Conservation (phyloP, 2,888 invertebrate species). For the Tinea pellionella region DNA sequence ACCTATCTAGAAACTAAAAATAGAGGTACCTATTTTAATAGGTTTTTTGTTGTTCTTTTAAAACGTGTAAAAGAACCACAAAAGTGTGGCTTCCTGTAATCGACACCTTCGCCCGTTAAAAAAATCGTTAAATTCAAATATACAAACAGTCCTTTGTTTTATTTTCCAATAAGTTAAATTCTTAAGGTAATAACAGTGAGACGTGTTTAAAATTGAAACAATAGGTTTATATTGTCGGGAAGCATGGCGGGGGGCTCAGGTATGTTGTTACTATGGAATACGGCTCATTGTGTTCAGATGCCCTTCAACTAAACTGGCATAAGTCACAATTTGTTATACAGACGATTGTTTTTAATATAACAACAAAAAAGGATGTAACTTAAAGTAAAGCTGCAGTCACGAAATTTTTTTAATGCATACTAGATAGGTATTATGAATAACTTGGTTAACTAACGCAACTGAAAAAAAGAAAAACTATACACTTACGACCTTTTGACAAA, state of each 20-base stretch:
- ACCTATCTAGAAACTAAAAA: no score
- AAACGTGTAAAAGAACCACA: not conserved
- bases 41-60: no score
- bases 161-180: conserved; percentile 2
- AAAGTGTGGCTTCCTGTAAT: conserved; percentile 1
- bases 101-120: not conserved
- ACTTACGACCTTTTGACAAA: not conserved
- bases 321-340: not conserved
- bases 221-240: not conserved
- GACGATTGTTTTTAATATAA: no score
- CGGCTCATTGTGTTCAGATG: not conserved
- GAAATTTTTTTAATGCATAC: no score
- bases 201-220: conserved; percentile 3
- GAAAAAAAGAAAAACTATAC: not conserved
- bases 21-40: no score
- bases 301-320: not conserved
- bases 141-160: conserved; percentile 9
- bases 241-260: conserved; percentile 28
- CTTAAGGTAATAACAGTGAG: not conserved
- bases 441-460: no score
- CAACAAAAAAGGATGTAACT: no score
- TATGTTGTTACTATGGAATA: conserved; percentile 24
- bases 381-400: no score
- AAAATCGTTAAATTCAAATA: conserved; percentile 3
- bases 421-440: no score